phyloP scores from a whole-genome alignment of 2,888 invertebrate species.

The Molanna angustata region DNA sequence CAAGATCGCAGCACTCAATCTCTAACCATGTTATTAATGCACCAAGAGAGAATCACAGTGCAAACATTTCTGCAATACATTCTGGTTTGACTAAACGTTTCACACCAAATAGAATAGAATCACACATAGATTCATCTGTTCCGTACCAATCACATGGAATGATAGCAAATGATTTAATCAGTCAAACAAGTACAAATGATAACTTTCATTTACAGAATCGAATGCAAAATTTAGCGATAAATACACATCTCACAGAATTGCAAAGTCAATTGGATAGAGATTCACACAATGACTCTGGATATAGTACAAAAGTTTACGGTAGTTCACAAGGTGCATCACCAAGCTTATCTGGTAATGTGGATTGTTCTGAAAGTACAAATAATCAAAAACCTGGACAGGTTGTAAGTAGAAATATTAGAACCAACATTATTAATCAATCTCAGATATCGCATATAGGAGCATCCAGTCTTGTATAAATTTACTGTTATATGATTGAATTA shows the following conservation, averaged over 20 bases:
- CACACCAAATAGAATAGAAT: neutral
- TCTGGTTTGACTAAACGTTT: too few relatives aligned
- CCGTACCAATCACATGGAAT: conserved; percentile 29
- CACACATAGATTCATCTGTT: neutral
- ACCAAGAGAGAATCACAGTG: too few relatives aligned
- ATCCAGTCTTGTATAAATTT: conserved; percentile 61
- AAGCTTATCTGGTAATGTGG: conserved; percentile 62
- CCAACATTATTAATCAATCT: conserved; percentile 38
- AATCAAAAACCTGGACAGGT: conserved; percentile 40
- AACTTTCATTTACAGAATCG: conserved; percentile 43
- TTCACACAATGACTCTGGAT: conserved; percentile 81
- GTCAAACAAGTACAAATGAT: conserved; percentile 32
- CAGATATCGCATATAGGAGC: conserved; percentile 52
- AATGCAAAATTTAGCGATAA: conserved; percentile 51
- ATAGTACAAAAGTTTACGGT: conserved; percentile 78
- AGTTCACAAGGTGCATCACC: conserved; percentile 78
- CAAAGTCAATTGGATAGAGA: conserved; percentile 59
- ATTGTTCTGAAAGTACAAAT: conserved; percentile 44
- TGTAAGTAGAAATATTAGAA: conserved; percentile 37
- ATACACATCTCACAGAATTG: conserved; percentile 50
- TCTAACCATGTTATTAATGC: too few relatives aligned
- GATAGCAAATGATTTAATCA: conserved; percentile 27
- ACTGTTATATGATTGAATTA: too few relatives aligned
- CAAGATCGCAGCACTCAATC: conserved; percentile 31
- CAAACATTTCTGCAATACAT: too few relatives aligned